phyloP scores from a whole-genome alignment of 2,888 invertebrate species.

The Eretmocerus hayati region DNA sequence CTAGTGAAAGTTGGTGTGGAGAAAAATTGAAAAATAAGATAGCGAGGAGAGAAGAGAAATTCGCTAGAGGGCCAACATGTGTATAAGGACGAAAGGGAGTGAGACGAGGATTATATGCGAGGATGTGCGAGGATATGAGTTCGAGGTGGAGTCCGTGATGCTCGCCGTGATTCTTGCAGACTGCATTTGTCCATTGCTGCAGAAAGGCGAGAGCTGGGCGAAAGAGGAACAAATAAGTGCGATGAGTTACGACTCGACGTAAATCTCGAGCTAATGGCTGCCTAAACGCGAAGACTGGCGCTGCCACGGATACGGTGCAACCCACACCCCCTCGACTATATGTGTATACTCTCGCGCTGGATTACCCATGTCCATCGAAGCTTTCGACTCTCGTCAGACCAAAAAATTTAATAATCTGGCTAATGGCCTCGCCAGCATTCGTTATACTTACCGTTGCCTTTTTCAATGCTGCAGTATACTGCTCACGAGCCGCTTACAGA shows the following conservation, averaged over 20 bases:
- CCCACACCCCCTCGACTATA: slow-evolving; percentile 8
- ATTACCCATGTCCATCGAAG: too few species aligned
- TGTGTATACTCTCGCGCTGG: slow-evolving; percentile 22
- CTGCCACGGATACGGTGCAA: slow-evolving; percentile 13
- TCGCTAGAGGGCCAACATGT: too few species aligned
- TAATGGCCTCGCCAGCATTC: slow-evolving; percentile 44
- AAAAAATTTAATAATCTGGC: slow-evolving; percentile 47
- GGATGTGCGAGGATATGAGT: background rate
- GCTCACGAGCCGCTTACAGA: too few species aligned
- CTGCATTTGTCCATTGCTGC: too few species aligned
- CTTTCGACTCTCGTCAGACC: slow-evolving; percentile 24
- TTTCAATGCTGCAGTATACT: too few species aligned
- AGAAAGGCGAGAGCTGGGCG: slow-evolving; percentile 26
- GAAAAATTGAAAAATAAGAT: too few species aligned
- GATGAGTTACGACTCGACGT: slow-evolving; percentile 47
- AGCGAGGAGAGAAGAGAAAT: too few species aligned
- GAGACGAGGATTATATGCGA: slow-evolving; percentile 3
- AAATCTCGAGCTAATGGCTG: slow-evolving; percentile 46
- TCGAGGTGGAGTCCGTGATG: background rate
- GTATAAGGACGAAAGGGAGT: background rate
- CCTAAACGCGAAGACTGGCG: slow-evolving; percentile 43
- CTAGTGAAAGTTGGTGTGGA: too few species aligned
- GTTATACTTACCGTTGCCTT: slow-evolving; percentile 31
- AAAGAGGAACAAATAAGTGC: slow-evolving; percentile 44
- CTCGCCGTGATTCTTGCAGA: too few species aligned